Evolutionary conservation across 2,113 vertebrate genomes (phyloP).

Genomic region (Dicrurus megarhynchus): DNA sequence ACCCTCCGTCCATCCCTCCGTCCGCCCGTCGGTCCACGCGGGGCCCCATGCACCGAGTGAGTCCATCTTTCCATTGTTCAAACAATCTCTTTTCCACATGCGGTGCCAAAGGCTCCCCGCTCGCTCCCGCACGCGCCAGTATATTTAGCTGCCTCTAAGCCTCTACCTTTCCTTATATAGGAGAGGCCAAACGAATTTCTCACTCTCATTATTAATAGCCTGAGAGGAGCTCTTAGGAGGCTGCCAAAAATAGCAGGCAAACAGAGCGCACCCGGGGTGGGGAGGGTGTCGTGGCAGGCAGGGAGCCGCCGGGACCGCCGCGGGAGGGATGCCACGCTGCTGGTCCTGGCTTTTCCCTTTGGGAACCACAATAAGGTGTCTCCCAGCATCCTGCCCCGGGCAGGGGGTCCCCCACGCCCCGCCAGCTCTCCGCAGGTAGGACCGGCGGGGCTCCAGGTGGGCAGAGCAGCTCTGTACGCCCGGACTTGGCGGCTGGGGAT

Average conservation of each 20-base stretch:
- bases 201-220: conserved; percentile 70
- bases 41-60: not conserved
- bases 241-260: conserved; percentile 73
- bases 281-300: conserved; percentile 4
- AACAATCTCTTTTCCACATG: conserved; percentile 63
- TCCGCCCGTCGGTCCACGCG: not conserved
- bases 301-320: not conserved
- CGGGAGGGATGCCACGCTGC: not conserved
- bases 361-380: not conserved
- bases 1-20: not conserved
- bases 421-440: not conserved
- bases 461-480: not conserved
- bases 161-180: conserved; percentile 77
- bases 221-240: conserved; percentile 49
- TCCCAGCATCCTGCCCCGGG: not conserved
- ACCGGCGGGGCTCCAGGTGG: not conserved
- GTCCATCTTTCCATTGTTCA: conserved; percentile 58
- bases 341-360: not conserved
- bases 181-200: conserved; percentile 70
- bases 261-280: conserved; percentile 32
- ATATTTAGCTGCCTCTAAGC: conserved; percentile 62
- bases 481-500: not conserved
- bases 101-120: conserved; percentile 48
- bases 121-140: conserved; percentile 32
- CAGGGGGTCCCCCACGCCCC: not conserved